phyloP scores from a whole-genome alignment of 1,140 invertebrate species.

The Drosophila funebris region DNA sequence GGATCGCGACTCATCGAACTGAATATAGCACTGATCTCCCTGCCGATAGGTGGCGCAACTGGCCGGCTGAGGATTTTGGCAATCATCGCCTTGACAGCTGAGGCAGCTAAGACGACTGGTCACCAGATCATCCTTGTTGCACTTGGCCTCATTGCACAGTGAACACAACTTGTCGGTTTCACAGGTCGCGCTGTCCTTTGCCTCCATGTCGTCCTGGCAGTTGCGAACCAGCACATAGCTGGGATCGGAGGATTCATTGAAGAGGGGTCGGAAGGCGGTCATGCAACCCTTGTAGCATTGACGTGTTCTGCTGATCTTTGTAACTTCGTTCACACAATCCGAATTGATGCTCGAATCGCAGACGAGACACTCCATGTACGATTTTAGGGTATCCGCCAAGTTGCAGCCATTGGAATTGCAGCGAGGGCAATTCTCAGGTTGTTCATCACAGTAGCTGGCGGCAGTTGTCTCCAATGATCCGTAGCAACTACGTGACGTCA shows the following conservation, averaged over 20 bases:
- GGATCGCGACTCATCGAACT: conserved; percentile 62
- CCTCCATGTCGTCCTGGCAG: conserved; percentile 68
- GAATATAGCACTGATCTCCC: conserved; percentile 61
- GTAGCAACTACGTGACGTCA: conserved; percentile 62
- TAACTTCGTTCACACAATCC: conserved; percentile 35
- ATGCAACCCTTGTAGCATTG: conserved; percentile 62
- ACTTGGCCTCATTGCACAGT: conserved; percentile 48
- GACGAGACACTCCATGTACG: conserved; percentile 64
- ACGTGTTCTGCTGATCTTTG: conserved; percentile 45
- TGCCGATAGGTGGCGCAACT: conserved; percentile 60
- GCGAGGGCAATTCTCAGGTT: conserved; percentile 56
- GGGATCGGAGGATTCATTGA: conserved; percentile 49
- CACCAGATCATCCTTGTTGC: conserved; percentile 63
- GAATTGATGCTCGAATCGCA: conserved; percentile 62
- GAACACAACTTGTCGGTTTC: conserved; percentile 48
- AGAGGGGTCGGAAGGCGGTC: conserved; percentile 56
- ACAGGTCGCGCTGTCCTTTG: conserved; percentile 58
- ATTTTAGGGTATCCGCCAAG: conserved; percentile 40
- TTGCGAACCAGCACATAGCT: conserved; percentile 63
- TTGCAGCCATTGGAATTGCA: conserved; percentile 82
- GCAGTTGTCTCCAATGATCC: conserved; percentile 12
- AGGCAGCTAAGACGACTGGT: conserved; percentile 60
- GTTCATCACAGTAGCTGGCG: conserved; percentile 47
- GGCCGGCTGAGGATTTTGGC: conserved; percentile 40
- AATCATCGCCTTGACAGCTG: conserved; percentile 61